phyloP scores from a whole-genome alignment of 2,113 vertebrate species.

The Pseudorectes ferrugineus region DNA sequence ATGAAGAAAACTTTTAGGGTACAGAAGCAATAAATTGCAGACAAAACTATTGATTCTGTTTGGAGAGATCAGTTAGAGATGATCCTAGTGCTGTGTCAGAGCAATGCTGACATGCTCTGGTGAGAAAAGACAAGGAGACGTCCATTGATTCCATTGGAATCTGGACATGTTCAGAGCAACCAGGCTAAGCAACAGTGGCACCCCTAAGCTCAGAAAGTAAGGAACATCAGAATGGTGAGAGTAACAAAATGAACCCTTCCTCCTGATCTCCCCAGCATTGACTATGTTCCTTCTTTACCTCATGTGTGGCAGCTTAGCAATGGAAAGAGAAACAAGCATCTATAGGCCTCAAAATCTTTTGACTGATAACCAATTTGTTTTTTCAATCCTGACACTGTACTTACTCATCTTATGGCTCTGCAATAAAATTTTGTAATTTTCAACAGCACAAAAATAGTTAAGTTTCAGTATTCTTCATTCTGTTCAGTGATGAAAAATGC shows the following conservation, averaged over 20 bases:
- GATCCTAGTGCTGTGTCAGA: background rate
- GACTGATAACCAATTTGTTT: background rate
- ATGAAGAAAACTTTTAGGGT: background rate
- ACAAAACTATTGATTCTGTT: background rate
- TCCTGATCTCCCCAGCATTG: background rate
- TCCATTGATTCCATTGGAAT: background rate
- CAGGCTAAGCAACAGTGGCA: background rate
- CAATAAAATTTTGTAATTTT: background rate
- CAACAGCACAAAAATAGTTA: background rate
- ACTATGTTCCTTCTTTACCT: fast-evolving
- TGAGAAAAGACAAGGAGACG: background rate
- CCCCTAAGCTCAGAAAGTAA: background rate
- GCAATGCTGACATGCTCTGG: background rate
- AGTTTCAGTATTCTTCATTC: background rate
- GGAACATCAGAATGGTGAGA: fast-evolving
- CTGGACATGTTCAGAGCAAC: background rate
- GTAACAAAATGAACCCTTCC: background rate
- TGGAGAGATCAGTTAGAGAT: background rate
- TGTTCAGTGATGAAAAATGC: background rate
- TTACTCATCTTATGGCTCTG: background rate
- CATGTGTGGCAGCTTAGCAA: background rate
- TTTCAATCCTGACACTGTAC: background rate
- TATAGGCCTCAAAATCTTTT: background rate
- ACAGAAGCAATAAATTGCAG: background rate
- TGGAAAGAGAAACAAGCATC: background rate